Base-by-base conservation (phyloP, 2,113 vertebrate genomes). In the Vanacampus margaritifer region DNA sequence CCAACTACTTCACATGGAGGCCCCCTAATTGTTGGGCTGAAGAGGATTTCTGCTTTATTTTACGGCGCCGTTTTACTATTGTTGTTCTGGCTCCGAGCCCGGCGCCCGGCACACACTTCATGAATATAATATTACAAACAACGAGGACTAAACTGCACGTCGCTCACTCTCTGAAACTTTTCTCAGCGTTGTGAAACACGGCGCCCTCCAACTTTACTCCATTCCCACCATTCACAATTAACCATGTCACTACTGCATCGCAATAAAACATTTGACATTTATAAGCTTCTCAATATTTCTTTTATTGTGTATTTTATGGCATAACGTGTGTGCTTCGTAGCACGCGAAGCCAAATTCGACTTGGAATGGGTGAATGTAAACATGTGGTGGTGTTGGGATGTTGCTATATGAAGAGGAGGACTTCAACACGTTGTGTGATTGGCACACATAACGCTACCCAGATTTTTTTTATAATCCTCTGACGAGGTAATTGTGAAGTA, bases 191-290 rank as follows among this genome's bases (percentile, higher is more conserved):
- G 70, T 26, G n/a, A 75, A 74, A 23, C 28, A 26, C 28, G 35
- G 41, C 71, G 69, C 81, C 78, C 74, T 79, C 73, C 67, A 75
- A 46, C 43, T 79, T 68, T 36, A 62, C 63, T 51, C 24, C 39
- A 65, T 70, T 84, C 66, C 65, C 59, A 65, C 73, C 41, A 53
- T 9, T 26, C 58, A 64, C 50, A 59, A 56, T 36, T 84, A 67
- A 87, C 74, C 71, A 69, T 78, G 87, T 90, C 87, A 86, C 89
- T 93, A 90, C 89, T 93, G 91, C 88, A 90, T 77, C 74, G 79
- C 79, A 71, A 74, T 78, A 64, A 87, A 86, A 89, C 84, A 88
- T 80, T 62, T 69, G 80, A 83, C 86, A 62, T 81, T 88, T 92
- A 82, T 71, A 17, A 83, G 89, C 91, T 89, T 85, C 60, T 62